Conservation (phyloP, 2,113 vertebrate species). For the Paratilapia polleni region DNA sequence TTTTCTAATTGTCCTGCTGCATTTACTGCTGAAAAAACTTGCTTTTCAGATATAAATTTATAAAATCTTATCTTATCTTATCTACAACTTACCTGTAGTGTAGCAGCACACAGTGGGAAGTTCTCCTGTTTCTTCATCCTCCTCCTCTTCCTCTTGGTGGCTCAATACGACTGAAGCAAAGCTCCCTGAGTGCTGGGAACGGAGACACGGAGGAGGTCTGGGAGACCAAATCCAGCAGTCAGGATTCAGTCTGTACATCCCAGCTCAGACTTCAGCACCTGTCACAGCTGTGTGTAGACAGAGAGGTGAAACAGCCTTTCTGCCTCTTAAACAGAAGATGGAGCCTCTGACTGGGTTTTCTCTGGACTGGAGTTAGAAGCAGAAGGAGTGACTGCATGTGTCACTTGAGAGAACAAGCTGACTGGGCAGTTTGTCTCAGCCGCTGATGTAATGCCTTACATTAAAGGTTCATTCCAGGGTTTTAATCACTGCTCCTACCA, state of each 20-base stretch:
- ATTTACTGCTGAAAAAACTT: background rate
- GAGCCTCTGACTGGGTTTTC: slow-evolving; percentile 20
- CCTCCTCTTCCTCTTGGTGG: slow-evolving; percentile 14
- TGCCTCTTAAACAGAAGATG: background rate
- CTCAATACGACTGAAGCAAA: background rate
- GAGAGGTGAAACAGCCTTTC: background rate
- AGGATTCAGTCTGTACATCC: slow-evolving; percentile 34
- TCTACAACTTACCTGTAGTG: slow-evolving; percentile 18
- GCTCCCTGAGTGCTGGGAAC: slow-evolving; percentile 6
- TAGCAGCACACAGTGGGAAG: slow-evolving; percentile 11
- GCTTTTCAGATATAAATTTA: no score
- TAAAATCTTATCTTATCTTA: background rate
- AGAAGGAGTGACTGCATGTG: background rate
- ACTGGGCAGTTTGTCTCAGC: background rate
- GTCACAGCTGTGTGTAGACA: fast-evolving
- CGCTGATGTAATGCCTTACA: slow-evolving; percentile 17
- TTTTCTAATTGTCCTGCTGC: background rate
- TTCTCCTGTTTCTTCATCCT: background rate
- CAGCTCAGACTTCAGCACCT: background rate
- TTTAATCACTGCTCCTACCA: background rate
- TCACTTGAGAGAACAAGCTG: background rate
- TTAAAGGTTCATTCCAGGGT: background rate
- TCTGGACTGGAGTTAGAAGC: background rate
- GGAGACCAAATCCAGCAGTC: slow-evolving; percentile 15
- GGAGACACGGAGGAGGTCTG: slow-evolving; percentile 3